Evolutionary conservation across 2,113 vertebrate species (phyloP), one percentile per base, ranked within the genome.

Genomic region (Progne subis): DNA sequence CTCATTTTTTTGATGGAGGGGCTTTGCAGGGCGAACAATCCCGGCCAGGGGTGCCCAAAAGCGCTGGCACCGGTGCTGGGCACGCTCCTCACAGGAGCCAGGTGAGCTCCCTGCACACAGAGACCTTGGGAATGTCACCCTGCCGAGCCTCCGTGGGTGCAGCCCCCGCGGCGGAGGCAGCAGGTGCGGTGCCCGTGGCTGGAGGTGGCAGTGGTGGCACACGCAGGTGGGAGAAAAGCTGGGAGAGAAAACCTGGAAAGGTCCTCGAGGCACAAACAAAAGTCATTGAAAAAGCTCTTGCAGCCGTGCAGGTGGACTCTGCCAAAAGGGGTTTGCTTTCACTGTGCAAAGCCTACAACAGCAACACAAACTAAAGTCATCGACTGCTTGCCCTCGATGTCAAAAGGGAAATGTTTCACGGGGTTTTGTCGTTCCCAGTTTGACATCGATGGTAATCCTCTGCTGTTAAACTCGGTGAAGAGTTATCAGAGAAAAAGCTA

Each of bases 11-110:
- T 34, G 39, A 26, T 1, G 4, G 14, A 75, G 20, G 10, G 13
- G 2, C 81, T 46, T 2, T 1, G 8, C 14, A 8, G 44, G 43
- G 43, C 0, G 23, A 74, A 9, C 5, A 14, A 44, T 4, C n/a
- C 37, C 60, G 23, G 34, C 24, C 34, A 13, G 6, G 2, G 13
- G 6, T 28, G 5, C 64, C 65, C 49, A 1, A 3, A 31, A 32
- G n/a, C 3, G 1, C 41, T 28, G 10, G 21, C 31, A 8, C 19
- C 2, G 1, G 57, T 0, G 24, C 57, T 44, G 41, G 19, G n/a
- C 44, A 20, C 4, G 1, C 79, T 85, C 24, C 13, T 11, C 1
- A 0, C 11, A 8, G 50, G 39, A 24, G 34, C 47, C 2, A 25
- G 21, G 76, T 9, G 14, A 32, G 34, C 47, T 71, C 78, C 55